Percentiles rank a stretch among this genome's conserved stretches.
Evolutionary conservation across 23 tunicate genomes (phyloP).

Genomic region (Ascidia mentula): DNA sequence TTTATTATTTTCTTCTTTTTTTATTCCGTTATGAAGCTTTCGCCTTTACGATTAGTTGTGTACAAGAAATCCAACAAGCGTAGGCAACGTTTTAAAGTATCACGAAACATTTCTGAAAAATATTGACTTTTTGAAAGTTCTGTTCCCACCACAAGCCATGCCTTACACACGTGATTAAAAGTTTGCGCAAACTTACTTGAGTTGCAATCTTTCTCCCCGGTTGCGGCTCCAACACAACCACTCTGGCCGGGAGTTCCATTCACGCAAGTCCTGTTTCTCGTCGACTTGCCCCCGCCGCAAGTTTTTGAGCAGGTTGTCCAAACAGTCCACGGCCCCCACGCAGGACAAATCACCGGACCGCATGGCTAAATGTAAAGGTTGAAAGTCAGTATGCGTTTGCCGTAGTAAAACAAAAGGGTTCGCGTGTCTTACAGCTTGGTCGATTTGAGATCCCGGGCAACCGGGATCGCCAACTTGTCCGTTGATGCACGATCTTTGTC

Average conservation of each 20-base stretch:
- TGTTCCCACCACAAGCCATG: too few relatives aligned
- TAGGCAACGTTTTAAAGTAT: too few relatives aligned
- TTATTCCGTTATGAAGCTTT: too few relatives aligned
- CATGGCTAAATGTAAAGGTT: not conserved
- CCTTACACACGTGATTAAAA: too few relatives aligned
- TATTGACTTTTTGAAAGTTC: too few relatives aligned
- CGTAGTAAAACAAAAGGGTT: not conserved
- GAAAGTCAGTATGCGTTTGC: not conserved
- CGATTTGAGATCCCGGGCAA: not conserved
- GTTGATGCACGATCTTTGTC: constrained; percentile 15
- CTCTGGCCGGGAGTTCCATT: constrained; percentile 30
- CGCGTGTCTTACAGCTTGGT: not conserved
- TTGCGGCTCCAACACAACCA: constrained; percentile 17
- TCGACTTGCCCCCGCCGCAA: constrained; percentile 11
- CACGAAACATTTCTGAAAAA: too few relatives aligned
- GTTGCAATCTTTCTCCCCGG: not conserved
- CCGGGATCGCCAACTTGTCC: constrained; percentile 29
- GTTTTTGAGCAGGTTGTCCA: constrained; percentile 26
- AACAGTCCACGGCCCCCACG: constrained; percentile 17
- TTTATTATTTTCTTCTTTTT: too few relatives aligned
- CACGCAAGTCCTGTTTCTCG: constrained; percentile 29
- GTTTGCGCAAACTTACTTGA: not conserved
- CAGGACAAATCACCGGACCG: not conserved
- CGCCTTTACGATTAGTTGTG: too few relatives aligned
- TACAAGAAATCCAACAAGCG: too few relatives aligned